Evolutionary conservation across 1,140 invertebrate genomes (phyloP), one percentile per base, ranked within the genome.

Genomic region (Idris sp.): DNA sequence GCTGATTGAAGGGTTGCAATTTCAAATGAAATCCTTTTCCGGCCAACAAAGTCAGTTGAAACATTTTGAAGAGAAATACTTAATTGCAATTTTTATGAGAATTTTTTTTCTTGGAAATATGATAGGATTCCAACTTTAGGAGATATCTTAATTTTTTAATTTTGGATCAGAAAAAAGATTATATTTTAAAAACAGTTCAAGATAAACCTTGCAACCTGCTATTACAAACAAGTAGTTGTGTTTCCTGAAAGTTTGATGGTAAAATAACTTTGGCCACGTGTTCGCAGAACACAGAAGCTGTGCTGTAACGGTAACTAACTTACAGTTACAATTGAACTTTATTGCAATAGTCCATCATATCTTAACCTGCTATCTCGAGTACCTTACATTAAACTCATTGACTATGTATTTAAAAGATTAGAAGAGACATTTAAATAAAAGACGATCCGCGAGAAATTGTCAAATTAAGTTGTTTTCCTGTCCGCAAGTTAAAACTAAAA

Each of bases 261-360:
- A 22, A 58, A 58, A 36, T 35, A 30, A 35, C 41, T 19, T 18
- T 11, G 22, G 16, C 22, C 41, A 44, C 40, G 40, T 58, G 53
- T 40, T 16, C 19, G 19, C 19, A n/a, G n/a, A n/a, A 30, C 22
- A 49, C 58, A 51, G 56, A 49, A 61, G 59, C 59, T 28, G 48
- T 26, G n/a, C 19, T 19, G 11, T 44, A 53, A 64, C 46, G 59
- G 48, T 53, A 64, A 35, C 16, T 51, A 41, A 53, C 40, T 13
- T 64, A 44, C 48, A 53, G 36, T 53, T 53, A 51, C 35, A 33
- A 51, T 33, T 62, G 58, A 51, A 61, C 56, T 61, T 61, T 48
- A 61, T 61, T 61, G 49, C 49, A 61, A 61, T 36, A 59, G 54
- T 30, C 25, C 8, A 10, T 8, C 13, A 19, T 61, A 61, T 61